Base-by-base conservation (phyloP, 2,888 invertebrate genomes). In the Harpalus rufipes region DNA sequence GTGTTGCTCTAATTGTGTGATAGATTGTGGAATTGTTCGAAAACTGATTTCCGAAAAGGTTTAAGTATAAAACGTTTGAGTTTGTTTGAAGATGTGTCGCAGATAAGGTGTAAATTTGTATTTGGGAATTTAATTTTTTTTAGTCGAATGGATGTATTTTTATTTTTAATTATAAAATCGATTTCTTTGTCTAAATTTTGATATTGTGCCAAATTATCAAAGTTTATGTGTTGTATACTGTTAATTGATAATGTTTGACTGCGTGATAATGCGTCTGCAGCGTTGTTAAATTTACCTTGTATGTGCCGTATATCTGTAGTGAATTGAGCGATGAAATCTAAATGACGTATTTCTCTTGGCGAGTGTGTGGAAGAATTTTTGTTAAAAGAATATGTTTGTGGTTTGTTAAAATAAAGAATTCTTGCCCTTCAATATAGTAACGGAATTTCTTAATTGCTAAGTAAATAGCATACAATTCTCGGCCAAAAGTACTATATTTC, bases 1-100 rank as follows among this genome's bases (percentile, higher is more conserved):
- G 58, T 58, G 58, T 58, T 58, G 58, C 58, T 58, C 58, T 58
- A 58, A 58, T 58, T n/a, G 4, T n/a, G 58, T 58, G 58, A 58
- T 58, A 1, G 58, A 7, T 58, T 58, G 14, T 58, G 16, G 16
- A 58, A 58, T 58, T 58, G 58, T 58, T 58, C 44, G 58, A 58
- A 21, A 21, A 21, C 21, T 21, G 21, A 21, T 21, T 21, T 21
- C 21, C 21, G 21, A 3, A 21, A 21, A 21, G 21, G 21, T 1
- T 21, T 21, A 21, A 3, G 21, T 21, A 21, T 21, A 21, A 21
- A 21, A 21, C 1, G 21, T 21, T 3, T 21, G 21, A 21, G 21
- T 21, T 21, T 21, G 21, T 21, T 21, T 21, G 21, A 21, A 21
- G 21, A 21, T 21, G 21, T 21, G 21, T 21, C 21, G 21, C 21